Conservation (phyloP, 2,888 invertebrate genomes). For the Pomacea canaliculata region DNA sequence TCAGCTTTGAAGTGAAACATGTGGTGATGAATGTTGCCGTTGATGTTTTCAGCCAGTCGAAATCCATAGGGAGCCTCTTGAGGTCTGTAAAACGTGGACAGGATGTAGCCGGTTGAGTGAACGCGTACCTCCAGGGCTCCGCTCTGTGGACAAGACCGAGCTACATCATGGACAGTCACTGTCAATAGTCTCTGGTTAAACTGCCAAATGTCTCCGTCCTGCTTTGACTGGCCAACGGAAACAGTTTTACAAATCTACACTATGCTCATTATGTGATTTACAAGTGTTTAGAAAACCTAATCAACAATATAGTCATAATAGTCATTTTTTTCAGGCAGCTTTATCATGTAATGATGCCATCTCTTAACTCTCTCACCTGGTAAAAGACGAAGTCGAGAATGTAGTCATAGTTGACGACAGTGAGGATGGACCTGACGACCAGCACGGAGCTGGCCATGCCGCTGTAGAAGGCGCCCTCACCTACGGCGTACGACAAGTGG, state of each 20-base stretch:
- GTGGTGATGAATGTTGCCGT: slow-evolving; percentile 58
- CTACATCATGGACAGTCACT: no score
- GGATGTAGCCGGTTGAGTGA: slow-evolving; percentile 58
- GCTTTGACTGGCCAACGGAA: no score
- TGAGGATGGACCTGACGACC: slow-evolving; percentile 47
- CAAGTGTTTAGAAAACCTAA: no score
- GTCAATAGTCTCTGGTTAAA: no score
- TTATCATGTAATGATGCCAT: no score
- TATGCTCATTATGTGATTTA: no score
- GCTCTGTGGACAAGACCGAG: not conserved
- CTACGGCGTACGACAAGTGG: slow-evolving; percentile 41
- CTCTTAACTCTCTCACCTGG: slow-evolving; percentile 35
- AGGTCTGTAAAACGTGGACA: slow-evolving; percentile 36
- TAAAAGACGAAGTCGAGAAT: slow-evolving; percentile 61
- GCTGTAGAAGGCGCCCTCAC: slow-evolving; percentile 43
- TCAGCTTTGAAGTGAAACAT: slow-evolving; percentile 57
- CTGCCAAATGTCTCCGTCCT: no score
- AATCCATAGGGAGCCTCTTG: slow-evolving; percentile 44
- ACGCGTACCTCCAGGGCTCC: slow-evolving; percentile 29
- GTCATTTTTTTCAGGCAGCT: no score
- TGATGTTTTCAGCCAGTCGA: slow-evolving; percentile 44
- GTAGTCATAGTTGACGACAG: slow-evolving; percentile 61
- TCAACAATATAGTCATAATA: no score
- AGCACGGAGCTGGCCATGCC: slow-evolving; percentile 52
- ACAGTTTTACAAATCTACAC: no score